These are phyloP conservation scores for Flexamia atlantica DNA, from an alignment of 2,888 invertebrate genomes.

Conservation along the genomic window DNA sequence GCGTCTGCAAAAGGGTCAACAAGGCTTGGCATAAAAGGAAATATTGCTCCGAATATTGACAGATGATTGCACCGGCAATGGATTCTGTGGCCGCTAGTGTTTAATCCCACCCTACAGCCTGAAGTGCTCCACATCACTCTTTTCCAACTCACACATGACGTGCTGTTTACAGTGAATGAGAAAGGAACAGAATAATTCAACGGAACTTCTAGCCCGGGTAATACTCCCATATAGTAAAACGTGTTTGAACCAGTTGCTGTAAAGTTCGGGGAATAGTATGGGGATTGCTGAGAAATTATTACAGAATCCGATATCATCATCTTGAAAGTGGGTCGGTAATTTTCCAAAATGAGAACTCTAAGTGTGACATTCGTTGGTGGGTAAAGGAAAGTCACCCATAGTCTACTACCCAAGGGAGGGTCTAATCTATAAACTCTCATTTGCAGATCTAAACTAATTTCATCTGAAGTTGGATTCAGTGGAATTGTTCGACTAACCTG, in stretches of 20 bases:
- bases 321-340: neutral
- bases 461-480: neutral
- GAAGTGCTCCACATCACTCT: no score
- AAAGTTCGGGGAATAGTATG: neutral
- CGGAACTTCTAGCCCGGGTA: neutral
- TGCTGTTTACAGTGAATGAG: no score
- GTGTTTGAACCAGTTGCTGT: neutral
- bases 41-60: no score
- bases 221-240: neutral
- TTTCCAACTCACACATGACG: no score
- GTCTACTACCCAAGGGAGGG: neutral
- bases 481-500: neutral
- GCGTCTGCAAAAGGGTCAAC: no score
- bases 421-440: conserved; percentile 9
- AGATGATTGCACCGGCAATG: no score
- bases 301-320: neutral
- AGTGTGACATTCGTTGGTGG: neutral
- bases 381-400: neutral
- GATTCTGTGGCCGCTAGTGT: no score
- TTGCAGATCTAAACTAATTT: neutral
- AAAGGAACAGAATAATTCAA: neutral
- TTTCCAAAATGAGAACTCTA: neutral
- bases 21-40: no score
- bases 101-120: no score
- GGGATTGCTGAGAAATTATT: neutral